Evolutionary conservation across 1,140 invertebrate species (phyloP).

Genomic region (Diabrotica undecimpunctata): DNA sequence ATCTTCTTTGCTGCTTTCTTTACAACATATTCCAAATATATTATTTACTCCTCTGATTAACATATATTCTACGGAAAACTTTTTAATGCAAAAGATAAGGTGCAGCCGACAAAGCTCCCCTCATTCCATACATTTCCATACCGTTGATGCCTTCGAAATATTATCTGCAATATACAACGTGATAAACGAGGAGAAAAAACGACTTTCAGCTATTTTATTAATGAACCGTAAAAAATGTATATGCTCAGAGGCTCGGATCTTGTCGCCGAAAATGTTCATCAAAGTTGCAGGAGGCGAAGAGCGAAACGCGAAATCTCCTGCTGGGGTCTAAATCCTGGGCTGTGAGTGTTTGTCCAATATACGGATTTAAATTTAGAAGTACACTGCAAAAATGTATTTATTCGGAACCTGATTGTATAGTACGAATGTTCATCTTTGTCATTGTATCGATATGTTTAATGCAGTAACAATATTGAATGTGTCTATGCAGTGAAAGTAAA

Average conservation of each 20-base stretch:
- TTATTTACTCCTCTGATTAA: too few relatives aligned
- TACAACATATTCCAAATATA: too few relatives aligned
- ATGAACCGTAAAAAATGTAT: constrained; percentile 21
- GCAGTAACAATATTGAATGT: too few relatives aligned
- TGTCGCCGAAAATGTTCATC: constrained; percentile 24
- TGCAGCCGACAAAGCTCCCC: background rate
- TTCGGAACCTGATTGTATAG: too few relatives aligned
- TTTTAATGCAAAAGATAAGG: background rate
- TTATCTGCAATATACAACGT: constrained; percentile 2
- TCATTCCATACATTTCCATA: background rate
- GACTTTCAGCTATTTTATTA: constrained; percentile 8
- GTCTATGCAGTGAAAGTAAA: too few relatives aligned
- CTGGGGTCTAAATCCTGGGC: background rate
- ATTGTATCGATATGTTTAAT: too few relatives aligned
- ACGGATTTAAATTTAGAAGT: too few relatives aligned
- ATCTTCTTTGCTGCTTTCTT: too few relatives aligned
- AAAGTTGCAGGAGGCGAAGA: constrained; percentile 18
- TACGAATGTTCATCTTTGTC: too few relatives aligned
- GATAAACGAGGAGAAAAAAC: constrained; percentile 1
- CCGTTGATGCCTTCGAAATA: background rate
- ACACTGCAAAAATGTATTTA: too few relatives aligned
- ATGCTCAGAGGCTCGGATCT: constrained; percentile 3
- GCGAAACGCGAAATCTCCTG: background rate
- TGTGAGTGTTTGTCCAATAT: too few relatives aligned
- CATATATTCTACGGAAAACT: too few relatives aligned